Base-by-base conservation (phyloP, 2,113 vertebrate species). In the Xiphophorus maculatus region DNA sequence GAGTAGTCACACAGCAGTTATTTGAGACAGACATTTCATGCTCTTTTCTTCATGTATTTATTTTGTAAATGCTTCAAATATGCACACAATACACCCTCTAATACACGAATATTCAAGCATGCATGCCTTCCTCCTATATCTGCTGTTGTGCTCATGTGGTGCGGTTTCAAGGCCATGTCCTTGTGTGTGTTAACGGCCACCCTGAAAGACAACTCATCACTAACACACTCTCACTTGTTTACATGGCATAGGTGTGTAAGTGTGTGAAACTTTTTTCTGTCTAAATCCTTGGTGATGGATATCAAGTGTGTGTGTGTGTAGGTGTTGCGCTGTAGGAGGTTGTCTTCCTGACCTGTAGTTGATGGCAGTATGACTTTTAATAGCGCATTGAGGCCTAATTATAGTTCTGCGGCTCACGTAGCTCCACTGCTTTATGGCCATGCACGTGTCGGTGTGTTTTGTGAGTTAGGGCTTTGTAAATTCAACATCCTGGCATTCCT, bases 321-420 rank as follows among this genome's bases (percentile, higher is more conserved):
- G 81, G 66, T 75, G 71, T 71, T 75, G 76, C 81, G 65, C 84
- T 84, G 84, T 90, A 89, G 88, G 90, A 92, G 91, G 89, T 84
- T 90, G 84, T 81, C 83, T 87, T 80, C 29, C 80, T 92, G 94
- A 94, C 93, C 93, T 91, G 86, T 81, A 74, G 67, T 90, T 90
- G 90, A 92, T 85, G 86, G 83, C 82, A 78, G 87, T 82, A 85
- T 84, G 81, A 90, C 80, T 92, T 94, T 93, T 93, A 94, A 92
- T 82, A 88, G 92, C 78, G 69, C 92, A 30, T 77, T 66, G 92
- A 93, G 92, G 88, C 91, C 92, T 92, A 94, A 94, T 94, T 94
- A 93, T 90, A 92, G 89, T 87, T 54, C 82, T 88, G 86, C 77
- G 83, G 87, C 22, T 90, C 90, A 84, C 84, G 81, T 79, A 87